phyloP scores from a whole-genome alignment of 2,888 invertebrate genomes.

The Idaea dimidiata region DNA sequence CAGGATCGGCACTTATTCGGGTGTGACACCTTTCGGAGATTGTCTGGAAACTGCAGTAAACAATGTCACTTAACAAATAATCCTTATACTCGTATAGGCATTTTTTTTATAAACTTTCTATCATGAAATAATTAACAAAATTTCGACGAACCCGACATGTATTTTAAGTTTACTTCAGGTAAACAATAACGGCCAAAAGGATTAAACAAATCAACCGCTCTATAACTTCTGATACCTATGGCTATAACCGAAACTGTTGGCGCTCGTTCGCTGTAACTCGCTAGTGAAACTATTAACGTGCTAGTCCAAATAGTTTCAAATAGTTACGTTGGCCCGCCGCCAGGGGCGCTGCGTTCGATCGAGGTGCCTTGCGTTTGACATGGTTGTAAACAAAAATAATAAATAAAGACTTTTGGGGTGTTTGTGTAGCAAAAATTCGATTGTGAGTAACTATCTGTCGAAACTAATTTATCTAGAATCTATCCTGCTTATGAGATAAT shows the following conservation, averaged over 20 bases:
- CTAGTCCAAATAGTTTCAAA: slow-evolving; percentile 64
- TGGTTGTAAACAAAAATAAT: slow-evolving; percentile 71
- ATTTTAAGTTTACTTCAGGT: too few relatives aligned
- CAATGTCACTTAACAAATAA: too few relatives aligned
- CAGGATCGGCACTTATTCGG: too few relatives aligned
- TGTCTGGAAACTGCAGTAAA: too few relatives aligned
- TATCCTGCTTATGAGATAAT: too few relatives aligned
- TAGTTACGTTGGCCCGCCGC: slow-evolving; percentile 70
- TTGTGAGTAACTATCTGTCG: background rate
- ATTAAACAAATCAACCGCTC: background rate
- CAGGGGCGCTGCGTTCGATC: slow-evolving; percentile 57
- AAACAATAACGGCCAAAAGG: too few relatives aligned
- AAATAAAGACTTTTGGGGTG: slow-evolving; percentile 46
- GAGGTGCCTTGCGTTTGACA: slow-evolving; percentile 64
- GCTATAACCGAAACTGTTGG: background rate
- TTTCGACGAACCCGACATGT: too few relatives aligned
- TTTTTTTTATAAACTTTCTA: too few relatives aligned
- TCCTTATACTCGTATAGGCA: too few relatives aligned
- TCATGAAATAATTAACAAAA: too few relatives aligned
- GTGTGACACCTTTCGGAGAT: too few relatives aligned
- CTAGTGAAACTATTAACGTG: slow-evolving; percentile 72
- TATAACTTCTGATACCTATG: background rate
- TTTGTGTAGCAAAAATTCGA: background rate
- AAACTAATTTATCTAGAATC: too few relatives aligned
- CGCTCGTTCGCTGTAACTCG: slow-evolving; percentile 18